Percentiles rank a stretch among this genome's conserved stretches.
Evolutionary conservation across 2,113 vertebrate species (phyloP).

Genomic region (Fregata magnificens): DNA sequence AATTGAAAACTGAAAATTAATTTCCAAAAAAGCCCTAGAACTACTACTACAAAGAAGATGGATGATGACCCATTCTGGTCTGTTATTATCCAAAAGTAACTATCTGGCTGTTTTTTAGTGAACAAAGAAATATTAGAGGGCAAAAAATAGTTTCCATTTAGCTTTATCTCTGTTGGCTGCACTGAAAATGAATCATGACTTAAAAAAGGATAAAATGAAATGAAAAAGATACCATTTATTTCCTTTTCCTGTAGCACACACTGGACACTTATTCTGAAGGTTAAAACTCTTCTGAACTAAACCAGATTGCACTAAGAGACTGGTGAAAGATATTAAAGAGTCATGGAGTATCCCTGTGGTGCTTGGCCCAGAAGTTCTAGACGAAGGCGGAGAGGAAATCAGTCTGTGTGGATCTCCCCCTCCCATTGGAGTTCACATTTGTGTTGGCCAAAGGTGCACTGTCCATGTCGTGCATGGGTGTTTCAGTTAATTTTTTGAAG

Average conservation of each 20-base stretch:
- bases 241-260: constrained; percentile 22
- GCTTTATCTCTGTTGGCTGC: constrained; percentile 51
- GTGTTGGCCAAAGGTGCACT: background rate
- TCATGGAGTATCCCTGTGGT: background rate
- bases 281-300: constrained; percentile 1
- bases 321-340: background rate
- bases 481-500: background rate
- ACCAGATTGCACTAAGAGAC: background rate
- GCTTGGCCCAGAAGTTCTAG: background rate
- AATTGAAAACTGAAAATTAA: background rate
- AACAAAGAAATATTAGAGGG: constrained; percentile 56
- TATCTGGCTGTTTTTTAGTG: constrained; percentile 18
- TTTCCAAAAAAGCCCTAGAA: background rate
- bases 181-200: constrained; percentile 59
- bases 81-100: constrained; percentile 30
- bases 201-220: constrained; percentile 35
- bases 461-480: fast-evolving
- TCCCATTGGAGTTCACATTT: fast-evolving
- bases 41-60: background rate
- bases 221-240: constrained; percentile 47
- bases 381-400: background rate
- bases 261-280: constrained; percentile 44
- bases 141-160: constrained; percentile 55
- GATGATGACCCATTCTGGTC: background rate
- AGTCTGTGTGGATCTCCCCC: background rate